Conservation (phyloP, 1,140 invertebrate species). For the Zaprionus ghesquierei region DNA sequence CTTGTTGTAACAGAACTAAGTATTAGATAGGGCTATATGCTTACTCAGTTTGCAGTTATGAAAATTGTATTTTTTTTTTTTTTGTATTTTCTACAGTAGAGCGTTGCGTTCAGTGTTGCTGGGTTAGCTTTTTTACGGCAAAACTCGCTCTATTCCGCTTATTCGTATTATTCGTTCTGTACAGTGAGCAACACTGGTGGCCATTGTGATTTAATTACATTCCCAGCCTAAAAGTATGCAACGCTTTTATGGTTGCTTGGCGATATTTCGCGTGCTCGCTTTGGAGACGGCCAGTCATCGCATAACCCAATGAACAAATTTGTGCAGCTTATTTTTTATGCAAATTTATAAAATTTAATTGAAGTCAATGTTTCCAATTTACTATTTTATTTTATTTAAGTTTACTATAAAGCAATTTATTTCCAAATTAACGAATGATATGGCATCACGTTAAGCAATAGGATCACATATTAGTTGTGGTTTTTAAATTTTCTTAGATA, state of each 20-base stretch:
- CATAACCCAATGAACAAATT: slow-evolving; percentile 7
- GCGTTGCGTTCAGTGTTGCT: neutral
- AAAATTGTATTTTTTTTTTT: neutral
- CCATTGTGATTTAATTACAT: neutral
- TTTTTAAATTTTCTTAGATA: neutral
- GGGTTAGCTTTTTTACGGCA: neutral
- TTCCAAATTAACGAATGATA: no score
- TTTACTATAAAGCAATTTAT: neutral
- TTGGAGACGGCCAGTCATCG: neutral
- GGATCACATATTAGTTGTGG: no score
- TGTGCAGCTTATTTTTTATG: neutral
- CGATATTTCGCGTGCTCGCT: neutral
- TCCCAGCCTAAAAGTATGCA: slow-evolving; percentile 28
- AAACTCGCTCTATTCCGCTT: no score
- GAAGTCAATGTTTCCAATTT: neutral
- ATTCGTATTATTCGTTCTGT: no score
- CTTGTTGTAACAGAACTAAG: neutral
- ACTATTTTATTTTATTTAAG: no score
- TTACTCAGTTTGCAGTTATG: neutral
- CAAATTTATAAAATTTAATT: no score
- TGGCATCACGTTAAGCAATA: no score
- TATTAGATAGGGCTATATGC: neutral
- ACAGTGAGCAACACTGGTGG: neutral
- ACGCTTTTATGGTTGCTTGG: neutral
- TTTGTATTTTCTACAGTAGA: neutral